Evolutionary conservation across 2,888 invertebrate genomes (phyloP), one percentile per base, ranked within the genome.

Genomic region (Ditula angustiorana): DNA sequence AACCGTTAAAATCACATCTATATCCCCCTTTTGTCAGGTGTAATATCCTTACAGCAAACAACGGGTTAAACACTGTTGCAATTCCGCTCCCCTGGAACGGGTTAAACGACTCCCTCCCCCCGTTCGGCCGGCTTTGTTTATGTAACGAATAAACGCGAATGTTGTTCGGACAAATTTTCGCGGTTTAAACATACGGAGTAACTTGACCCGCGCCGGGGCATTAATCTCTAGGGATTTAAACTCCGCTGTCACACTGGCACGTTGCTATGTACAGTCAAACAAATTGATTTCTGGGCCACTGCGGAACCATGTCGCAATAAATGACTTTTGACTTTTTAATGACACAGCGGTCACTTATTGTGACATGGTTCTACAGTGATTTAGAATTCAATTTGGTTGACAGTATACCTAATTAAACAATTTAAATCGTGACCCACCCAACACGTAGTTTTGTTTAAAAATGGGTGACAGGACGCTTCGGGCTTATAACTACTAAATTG

Each of bases 51-150:
- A 71, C 67, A 68, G 70, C 74, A 74, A 75, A 78, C 69, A 76
- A 75, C 70, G 72, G 74, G 75, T 75, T 74, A 75, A 46, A 49
- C 81, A 79, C 80, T 78, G 72, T 64, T 65, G 50, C 67, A 74
- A 69, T 76, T 81, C 79, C 80, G 74, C 71, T 72, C 63, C 67
- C 55, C 71, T 70, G 75, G 73, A 76, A 71, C 74, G 77, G 74
- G 75, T 77, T 71, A 76, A 82, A 83, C 81, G 78, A 81, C 77
- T 81, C 81, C 80, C 80, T 69, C 72, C 75, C 76, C 74, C 78
- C 77, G 76, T 81, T 78, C 67, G 68, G 75, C 69, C 75, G 73
- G 73, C 67, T 75, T 61, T 74, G 75, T 80, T 82, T 81, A 79
- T 78, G 74, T 70, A 71, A 71, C 70, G 75, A 76, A 79, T 79